phyloP scores from a whole-genome alignment of 2,113 vertebrate species.

The Solea solea region DNA sequence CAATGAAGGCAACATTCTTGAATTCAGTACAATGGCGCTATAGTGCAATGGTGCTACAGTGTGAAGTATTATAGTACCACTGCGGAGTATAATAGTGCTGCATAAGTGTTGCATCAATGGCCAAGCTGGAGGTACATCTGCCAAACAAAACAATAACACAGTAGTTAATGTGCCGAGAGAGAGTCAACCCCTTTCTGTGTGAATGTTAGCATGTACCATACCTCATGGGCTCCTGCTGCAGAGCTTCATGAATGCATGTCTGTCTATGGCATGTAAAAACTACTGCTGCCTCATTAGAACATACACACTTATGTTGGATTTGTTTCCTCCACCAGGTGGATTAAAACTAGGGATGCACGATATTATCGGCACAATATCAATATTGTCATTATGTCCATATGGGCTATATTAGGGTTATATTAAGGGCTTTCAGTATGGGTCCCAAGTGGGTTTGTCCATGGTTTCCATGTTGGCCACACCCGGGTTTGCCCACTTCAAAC shows the following conservation, averaged over 20 bases:
- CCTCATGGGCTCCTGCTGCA: slow-evolving; percentile 28
- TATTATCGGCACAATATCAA: too few relatives aligned
- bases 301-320: slow-evolving; percentile 9
- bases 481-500: too few relatives aligned
- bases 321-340: neutral
- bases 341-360: neutral
- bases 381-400: too few relatives aligned
- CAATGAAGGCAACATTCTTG: neutral
- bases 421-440: too few relatives aligned
- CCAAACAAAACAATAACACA: neutral
- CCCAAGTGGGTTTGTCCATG: too few relatives aligned
- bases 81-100: neutral
- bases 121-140: neutral
- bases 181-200: neutral
- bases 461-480: too few relatives aligned
- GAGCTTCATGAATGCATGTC: slow-evolving; percentile 11
- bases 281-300: slow-evolving; percentile 13
- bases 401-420: too few relatives aligned
- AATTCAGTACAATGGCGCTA: neutral
- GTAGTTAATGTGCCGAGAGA: neutral
- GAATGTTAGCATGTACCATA: slow-evolving; percentile 3
- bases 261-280: slow-evolving; percentile 9
- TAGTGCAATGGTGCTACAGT: neutral
- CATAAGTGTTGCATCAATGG: neutral
- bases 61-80: neutral